Base-by-base conservation (phyloP, 1,140 invertebrate species). In the Brachionus sp. region DNA sequence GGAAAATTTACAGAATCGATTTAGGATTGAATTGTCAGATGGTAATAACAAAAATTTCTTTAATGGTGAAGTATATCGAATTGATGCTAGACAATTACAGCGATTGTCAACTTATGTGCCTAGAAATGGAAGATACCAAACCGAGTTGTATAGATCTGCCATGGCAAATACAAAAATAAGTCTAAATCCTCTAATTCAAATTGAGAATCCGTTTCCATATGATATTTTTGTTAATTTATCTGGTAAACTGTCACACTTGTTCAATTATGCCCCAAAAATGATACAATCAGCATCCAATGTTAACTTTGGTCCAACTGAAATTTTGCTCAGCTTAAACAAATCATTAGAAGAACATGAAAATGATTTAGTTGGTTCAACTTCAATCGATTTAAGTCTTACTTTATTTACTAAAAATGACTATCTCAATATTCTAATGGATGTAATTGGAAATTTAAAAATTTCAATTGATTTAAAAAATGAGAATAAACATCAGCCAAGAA, bases 401-500 rank as follows among this genome's bases (percentile, higher is more conserved):
- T 25, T 80, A 16, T 33, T 23, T 12, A 80, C 50, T 5, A 80
- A 62, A 37, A 80, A 66, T 66, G 62, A 57, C 3, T 80, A 80
- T 62, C 23, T 80, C 1, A 80, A 80, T 16, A 80, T 13, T 62
- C 25, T 80, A 62, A 12, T 80, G 35, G 39, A 62, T 13, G 57
- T 53, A 19, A 57, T 80, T 80, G 77, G 77, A 7, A 66, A n/a
- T 16, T 44, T 80, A 35, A 80, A 80, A 44, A 42, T 80, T 57
- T 29, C 19, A 10, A 62, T 80, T 16, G 39, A 80, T n/a, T n/a
- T 80, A 19, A 57, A 62, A 66, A 66, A 80, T 66, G 35, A 62
- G 23, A 80, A 80, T 66, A 80, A 80, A 80, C 35, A 42, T 44
- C 50, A 80, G 39, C 77, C 77, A 37, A 80, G 39, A 37, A 80